phyloP scores from a whole-genome alignment of 2,888 invertebrate species.

The Chrysotoxum bicinctum region DNA sequence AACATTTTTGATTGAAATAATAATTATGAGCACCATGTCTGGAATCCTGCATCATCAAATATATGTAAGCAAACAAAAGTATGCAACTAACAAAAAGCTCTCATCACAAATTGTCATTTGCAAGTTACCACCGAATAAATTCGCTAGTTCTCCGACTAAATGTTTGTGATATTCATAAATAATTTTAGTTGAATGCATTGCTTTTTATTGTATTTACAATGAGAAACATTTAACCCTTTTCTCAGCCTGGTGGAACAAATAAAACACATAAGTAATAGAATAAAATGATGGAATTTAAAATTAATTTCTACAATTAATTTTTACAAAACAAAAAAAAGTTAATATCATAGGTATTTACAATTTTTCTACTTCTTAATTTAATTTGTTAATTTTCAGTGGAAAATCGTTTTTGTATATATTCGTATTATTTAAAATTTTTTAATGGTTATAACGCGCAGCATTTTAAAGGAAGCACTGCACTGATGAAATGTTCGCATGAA shows the following conservation, averaged over 20 bases:
- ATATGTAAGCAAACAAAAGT: too few relatives aligned
- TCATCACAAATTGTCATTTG: not conserved
- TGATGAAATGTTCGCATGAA: too few relatives aligned
- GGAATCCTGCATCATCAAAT: too few relatives aligned
- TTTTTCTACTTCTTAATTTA: not conserved
- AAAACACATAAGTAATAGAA: not conserved
- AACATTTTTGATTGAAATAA: too few relatives aligned
- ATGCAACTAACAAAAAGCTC: too few relatives aligned
- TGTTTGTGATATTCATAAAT: not conserved
- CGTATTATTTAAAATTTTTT: too few relatives aligned
- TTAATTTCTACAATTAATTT: conserved; percentile 23
- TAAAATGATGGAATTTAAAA: not conserved
- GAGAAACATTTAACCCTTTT: not conserved
- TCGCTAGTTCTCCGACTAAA: not conserved
- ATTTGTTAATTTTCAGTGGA: too few relatives aligned
- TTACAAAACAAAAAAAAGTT: conserved; percentile 23
- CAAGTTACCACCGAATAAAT: not conserved
- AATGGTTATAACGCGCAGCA: too few relatives aligned
- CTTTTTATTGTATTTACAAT: conserved; percentile 59
- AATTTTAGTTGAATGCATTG: conserved; percentile 16
- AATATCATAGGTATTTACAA: conserved; percentile 26
- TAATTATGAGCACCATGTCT: too few relatives aligned
- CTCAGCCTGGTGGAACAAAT: not conserved
- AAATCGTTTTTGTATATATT: too few relatives aligned
- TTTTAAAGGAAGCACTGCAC: too few relatives aligned